phyloP scores from a whole-genome alignment of 2,888 invertebrate species.

The Ichneumoninae sp. region DNA sequence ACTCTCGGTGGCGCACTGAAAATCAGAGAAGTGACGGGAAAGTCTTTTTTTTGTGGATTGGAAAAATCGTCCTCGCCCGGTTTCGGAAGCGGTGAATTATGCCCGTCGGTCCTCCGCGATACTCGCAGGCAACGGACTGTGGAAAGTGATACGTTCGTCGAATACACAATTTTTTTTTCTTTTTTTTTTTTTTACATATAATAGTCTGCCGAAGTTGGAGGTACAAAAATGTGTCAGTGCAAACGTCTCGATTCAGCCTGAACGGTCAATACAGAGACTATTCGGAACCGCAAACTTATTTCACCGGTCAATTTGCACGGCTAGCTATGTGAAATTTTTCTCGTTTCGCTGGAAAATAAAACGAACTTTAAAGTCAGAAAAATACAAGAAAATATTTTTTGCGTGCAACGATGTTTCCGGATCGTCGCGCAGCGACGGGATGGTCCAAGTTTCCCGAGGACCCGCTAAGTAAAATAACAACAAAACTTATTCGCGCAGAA shows the following conservation, averaged over 20 bases:
- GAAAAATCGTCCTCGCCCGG: background rate
- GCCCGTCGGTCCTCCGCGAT: background rate
- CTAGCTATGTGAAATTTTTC: constrained; percentile 13
- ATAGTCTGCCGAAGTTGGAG: background rate
- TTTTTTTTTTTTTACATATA: background rate
- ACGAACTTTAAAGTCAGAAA: background rate
- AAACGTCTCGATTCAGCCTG: background rate
- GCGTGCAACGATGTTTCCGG: background rate
- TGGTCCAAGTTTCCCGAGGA: background rate
- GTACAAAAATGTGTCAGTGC: background rate
- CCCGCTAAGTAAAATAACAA: background rate
- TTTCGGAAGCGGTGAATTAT: background rate
- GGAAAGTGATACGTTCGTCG: background rate
- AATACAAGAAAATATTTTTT: constrained; percentile 8
- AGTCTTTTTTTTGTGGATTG: background rate
- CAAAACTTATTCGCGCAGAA: background rate
- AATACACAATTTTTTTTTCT: background rate
- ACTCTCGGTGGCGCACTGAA: background rate
- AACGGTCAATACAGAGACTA: constrained; percentile 20
- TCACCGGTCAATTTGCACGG: constrained; percentile 45
- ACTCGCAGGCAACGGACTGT: background rate
- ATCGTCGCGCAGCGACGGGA: background rate
- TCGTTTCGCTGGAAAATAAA: constrained; percentile 7
- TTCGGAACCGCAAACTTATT: constrained; percentile 17
- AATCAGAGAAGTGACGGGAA: constrained; percentile 3